Conservation (phyloP, 2,888 invertebrate species). For the Pediacus dermestoides region DNA sequence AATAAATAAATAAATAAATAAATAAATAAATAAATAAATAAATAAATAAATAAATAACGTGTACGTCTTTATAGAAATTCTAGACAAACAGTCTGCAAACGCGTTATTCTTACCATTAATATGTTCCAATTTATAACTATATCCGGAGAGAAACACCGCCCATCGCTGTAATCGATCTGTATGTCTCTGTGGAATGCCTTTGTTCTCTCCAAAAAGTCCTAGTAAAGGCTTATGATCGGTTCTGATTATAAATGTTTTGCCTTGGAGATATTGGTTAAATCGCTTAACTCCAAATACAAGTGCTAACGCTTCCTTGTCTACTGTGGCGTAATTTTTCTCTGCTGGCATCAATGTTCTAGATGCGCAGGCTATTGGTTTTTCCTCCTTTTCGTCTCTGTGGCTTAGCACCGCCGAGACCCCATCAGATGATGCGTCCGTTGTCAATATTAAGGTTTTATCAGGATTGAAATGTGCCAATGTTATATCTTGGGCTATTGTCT, state of each 20-base stretch:
- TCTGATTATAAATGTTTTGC: slow-evolving; percentile 32
- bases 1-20: no score
- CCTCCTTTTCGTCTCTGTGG: slow-evolving; percentile 3
- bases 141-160: slow-evolving; percentile 16
- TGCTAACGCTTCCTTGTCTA: slow-evolving; percentile 11
- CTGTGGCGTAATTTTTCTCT: slow-evolving; percentile 7
- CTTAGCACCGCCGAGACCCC: slow-evolving; percentile 1
- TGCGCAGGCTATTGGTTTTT: slow-evolving; percentile 6
- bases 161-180: slow-evolving; percentile 36
- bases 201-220: slow-evolving; percentile 32
- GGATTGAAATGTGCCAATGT: slow-evolving; percentile 24
- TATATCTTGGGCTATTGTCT: slow-evolving; percentile 17
- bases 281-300: slow-evolving; percentile 35
- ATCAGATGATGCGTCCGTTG: slow-evolving; percentile 7
- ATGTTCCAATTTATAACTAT: slow-evolving; percentile 13
- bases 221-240: slow-evolving; percentile 39
- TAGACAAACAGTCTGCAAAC: slow-evolving; percentile 10
- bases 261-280: slow-evolving; percentile 38
- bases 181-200: slow-evolving; percentile 35
- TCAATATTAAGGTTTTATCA: slow-evolving; percentile 6
- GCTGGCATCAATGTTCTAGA: slow-evolving; percentile 7
- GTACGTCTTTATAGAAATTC: slow-evolving; percentile 5
- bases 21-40: neutral
- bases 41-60: slow-evolving; percentile 13
- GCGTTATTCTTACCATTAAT: slow-evolving; percentile 11